Evolutionary conservation across 2,888 invertebrate genomes (phyloP).

Genomic region (Aspidiotus destructor): DNA sequence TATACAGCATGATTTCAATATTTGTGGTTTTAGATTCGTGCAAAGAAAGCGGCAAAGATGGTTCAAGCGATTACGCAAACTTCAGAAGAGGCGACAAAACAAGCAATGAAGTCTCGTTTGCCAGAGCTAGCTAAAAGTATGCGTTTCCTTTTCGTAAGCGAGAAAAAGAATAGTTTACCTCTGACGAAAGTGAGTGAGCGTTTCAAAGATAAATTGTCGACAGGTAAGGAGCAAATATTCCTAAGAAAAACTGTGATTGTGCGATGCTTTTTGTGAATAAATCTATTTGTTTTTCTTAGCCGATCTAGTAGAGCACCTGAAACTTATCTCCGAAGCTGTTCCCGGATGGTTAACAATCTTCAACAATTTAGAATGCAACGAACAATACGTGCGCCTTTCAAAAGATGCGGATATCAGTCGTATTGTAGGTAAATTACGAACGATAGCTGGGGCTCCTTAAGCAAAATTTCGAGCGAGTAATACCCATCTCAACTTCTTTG

Average conservation of each 20-base stretch:
- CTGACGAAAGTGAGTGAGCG: background rate
- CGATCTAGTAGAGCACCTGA: background rate
- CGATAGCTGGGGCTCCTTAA: too few relatives aligned
- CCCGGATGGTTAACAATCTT: background rate
- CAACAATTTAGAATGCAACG: background rate
- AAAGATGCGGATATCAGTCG: background rate
- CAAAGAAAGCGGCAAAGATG: conserved; percentile 77
- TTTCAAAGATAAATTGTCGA: background rate
- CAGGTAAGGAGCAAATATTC: background rate
- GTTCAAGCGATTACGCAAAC: conserved; percentile 72
- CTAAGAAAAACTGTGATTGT: too few relatives aligned
- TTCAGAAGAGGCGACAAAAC: conserved; percentile 60
- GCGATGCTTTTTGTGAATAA: too few relatives aligned
- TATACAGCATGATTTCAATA: background rate
- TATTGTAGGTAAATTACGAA: background rate
- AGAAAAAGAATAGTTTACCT: conserved; percentile 72
- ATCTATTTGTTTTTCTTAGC: too few relatives aligned
- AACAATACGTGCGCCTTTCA: background rate
- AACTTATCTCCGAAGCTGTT: background rate
- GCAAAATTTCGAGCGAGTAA: too few relatives aligned
- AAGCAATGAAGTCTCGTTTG: conserved; percentile 61
- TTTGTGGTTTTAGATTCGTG: conserved; percentile 53
- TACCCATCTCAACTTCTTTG: too few relatives aligned
- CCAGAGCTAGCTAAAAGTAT: conserved; percentile 77
- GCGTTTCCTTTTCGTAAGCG: conserved; percentile 75